Percentiles rank a stretch among this genome's conserved stretches.
Evolutionary conservation across 2,113 vertebrate genomes (phyloP).

Genomic region (Malaclemys terrapin): DNA sequence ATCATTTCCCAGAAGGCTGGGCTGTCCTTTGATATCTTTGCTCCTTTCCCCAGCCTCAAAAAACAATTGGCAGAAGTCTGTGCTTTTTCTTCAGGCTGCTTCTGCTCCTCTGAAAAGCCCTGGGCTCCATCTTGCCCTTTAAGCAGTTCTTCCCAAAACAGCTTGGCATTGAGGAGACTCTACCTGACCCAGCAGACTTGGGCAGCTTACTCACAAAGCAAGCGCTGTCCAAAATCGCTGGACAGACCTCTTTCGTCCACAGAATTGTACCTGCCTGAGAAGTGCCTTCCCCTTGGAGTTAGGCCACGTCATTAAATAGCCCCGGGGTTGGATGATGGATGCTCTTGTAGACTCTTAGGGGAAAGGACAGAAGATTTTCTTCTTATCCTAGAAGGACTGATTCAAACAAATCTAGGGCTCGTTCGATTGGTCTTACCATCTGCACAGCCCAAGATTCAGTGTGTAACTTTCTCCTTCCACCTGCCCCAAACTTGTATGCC

Average conservation of each 20-base stretch:
- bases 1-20: constrained; percentile 61
- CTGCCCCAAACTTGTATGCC: neutral
- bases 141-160: neutral
- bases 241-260: neutral
- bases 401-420: neutral
- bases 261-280: neutral
- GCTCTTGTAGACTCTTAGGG: neutral
- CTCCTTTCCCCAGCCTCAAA: constrained; percentile 31
- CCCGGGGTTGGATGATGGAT: neutral
- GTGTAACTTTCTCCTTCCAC: too few relatives aligned
- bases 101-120: neutral
- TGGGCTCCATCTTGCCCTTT: neutral
- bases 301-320: neutral
- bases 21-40: constrained; percentile 57
- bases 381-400: neutral
- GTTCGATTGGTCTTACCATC: neutral
- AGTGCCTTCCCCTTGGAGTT: neutral
- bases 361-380: neutral
- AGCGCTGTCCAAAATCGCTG: neutral
- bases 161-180: neutral
- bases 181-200: neutral
- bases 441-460: neutral
- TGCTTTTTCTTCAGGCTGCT: constrained; percentile 26
- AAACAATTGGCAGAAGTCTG: constrained; percentile 55
- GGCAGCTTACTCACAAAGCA: neutral